phyloP scores from a whole-genome alignment of 2,797 vertebrate species.

The Neomorphus geoffroyi region DNA sequence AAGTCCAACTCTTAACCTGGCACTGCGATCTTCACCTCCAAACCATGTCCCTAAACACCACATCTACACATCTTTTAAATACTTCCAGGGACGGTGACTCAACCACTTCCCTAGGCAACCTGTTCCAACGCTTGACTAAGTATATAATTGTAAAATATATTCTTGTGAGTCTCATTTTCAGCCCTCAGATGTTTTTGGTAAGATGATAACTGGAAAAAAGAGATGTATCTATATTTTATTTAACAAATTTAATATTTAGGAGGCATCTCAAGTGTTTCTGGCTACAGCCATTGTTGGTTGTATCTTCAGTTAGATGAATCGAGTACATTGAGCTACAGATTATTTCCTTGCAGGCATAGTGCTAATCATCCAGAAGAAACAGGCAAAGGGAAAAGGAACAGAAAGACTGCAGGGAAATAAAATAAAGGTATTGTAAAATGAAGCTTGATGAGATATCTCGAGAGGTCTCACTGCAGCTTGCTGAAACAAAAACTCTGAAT shows the following conservation, averaged over 20 bases:
- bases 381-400: neutral
- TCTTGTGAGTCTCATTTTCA: neutral
- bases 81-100: too few species aligned
- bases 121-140: too few species aligned
- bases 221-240: neutral
- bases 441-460: neutral
- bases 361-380: neutral
- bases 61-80: too few species aligned
- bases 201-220: neutral
- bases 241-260: neutral
- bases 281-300: neutral
- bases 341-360: neutral
- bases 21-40: too few species aligned
- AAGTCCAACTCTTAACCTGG: too few species aligned
- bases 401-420: slow-evolving; percentile 15
- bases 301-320: neutral
- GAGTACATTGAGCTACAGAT: neutral
- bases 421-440: neutral
- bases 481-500: neutral
- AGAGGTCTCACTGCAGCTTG: neutral
- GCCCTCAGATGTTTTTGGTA: neutral
- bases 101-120: too few species aligned
- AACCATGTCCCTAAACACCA: too few species aligned
- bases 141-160: neutral
- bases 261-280: neutral